Conservation (phyloP, 64 coral and sea anemone genomes). For the Montipora foliosa region DNA sequence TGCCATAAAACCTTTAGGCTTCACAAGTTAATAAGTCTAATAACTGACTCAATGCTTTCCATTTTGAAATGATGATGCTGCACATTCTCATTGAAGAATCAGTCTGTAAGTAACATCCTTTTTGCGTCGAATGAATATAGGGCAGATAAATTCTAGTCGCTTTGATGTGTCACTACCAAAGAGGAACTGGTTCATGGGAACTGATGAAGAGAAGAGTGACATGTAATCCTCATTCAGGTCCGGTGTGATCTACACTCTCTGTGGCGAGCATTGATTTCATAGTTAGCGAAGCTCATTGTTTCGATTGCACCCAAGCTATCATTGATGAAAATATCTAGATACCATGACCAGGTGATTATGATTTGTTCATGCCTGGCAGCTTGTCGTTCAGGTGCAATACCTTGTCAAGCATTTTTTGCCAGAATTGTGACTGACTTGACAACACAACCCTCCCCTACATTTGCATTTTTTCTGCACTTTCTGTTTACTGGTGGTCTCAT, state of each 20-base stretch:
- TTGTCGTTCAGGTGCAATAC: neutral
- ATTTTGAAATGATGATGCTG: too few relatives aligned
- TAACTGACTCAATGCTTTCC: neutral
- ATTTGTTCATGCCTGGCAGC: neutral
- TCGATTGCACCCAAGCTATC: constrained; percentile 31
- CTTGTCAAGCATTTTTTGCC: constrained; percentile 36
- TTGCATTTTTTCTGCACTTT: too few relatives aligned
- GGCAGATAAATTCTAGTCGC: neutral
- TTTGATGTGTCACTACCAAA: neutral
- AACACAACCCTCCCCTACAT: neutral
- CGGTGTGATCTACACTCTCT: constrained; percentile 48
- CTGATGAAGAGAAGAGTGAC: constrained; percentile 61
- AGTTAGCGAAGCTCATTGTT: constrained; percentile 44
- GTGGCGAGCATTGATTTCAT: constrained; percentile 18
- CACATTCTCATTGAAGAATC: too few relatives aligned
- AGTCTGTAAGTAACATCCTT: too few relatives aligned
- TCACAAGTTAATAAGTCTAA: neutral
- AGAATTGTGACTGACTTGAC: constrained; percentile 24
- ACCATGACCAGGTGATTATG: neutral
- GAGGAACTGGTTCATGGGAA: constrained; percentile 45
- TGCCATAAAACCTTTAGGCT: neutral
- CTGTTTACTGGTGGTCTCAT: too few relatives aligned
- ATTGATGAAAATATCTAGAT: constrained; percentile 1
- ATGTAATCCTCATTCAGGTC: constrained; percentile 50
- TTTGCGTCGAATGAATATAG: too few relatives aligned